Evolutionary conservation across 2,888 invertebrate genomes (phyloP), one percentile per base, ranked within the genome.

Genomic region (Epicampocera succincta): DNA sequence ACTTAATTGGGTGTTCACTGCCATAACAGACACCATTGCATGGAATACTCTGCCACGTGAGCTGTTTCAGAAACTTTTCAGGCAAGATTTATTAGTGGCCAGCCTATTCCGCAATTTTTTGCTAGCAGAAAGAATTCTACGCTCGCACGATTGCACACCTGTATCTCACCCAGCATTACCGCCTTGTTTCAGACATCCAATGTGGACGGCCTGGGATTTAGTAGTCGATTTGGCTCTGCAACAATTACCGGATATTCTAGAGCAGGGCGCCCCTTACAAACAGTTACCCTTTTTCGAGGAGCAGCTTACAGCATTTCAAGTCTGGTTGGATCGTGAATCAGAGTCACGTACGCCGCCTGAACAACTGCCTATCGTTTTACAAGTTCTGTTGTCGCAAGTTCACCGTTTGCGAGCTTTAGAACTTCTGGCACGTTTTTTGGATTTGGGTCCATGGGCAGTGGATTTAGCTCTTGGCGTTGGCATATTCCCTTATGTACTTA

Each of bases 1-100:
- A 92, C 92, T 99, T 80, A 99, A 99, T 93, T 99, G 99, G 99
- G 99, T 99, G 89, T 99, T 99, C 92, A 99, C 99, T 2, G 99
- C 99, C 54, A 98, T 99, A 86, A 99, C 99, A 0, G 99, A 99
- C 91, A 99, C 99, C 11, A 99, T 99, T 89, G 99, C 99, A 0
- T 99, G 99, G 99, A 98, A 98, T 90, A 96, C 96, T 50, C 92
- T 99, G 87, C 97, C 98, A 4, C 93, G 96, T 91, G 98, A 99
- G 86, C 92, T 98, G 86, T 99, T 99, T 92, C 99, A 99, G 92
- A 96, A 96, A 90, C 92, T 99, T 85, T 99, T 99, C 91, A 94
- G 99, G 25, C 98, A 99, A 91, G 99, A 99, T 91, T 93, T 99
- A 85, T 93, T 99, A 71, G 99, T 99, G n/a, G 99, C 99, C 76